Conservation (phyloP, 2,888 invertebrate genomes). For the Arctia plantaginis region DNA sequence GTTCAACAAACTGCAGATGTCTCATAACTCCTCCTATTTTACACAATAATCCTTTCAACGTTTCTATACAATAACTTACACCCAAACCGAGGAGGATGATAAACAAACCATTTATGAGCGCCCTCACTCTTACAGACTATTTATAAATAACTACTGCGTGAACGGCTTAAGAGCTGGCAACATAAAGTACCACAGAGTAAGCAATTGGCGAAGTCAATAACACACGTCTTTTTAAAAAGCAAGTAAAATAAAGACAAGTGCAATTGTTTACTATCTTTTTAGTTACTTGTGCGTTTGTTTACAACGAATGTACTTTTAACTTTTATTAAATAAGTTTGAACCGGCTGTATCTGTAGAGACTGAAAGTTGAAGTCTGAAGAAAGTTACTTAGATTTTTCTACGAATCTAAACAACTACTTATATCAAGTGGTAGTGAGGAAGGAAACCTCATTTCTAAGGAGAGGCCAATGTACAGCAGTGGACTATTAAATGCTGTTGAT, state of each 20-base stretch:
- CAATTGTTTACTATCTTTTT: constrained; percentile 21
- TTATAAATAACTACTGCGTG: constrained; percentile 44
- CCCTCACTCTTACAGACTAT: constrained; percentile 29
- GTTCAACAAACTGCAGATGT: background rate
- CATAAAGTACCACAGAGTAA: constrained; percentile 28
- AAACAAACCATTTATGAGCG: constrained; percentile 13
- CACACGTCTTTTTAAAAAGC: constrained; percentile 23
- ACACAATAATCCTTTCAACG: constrained; percentile 14
- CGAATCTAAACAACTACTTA: background rate
- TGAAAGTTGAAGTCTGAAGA: constrained; percentile 13
- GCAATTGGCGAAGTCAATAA: constrained; percentile 30
- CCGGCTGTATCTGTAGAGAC: constrained; percentile 5
- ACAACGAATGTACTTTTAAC: constrained; percentile 22
- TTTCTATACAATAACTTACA: constrained; percentile 15
- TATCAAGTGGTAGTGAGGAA: no score
- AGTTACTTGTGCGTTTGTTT: constrained; percentile 22
- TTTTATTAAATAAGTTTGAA: constrained; percentile 48
- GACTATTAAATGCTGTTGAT: no score
- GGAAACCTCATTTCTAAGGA: no score
- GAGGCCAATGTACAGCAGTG: no score
- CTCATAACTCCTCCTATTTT: background rate
- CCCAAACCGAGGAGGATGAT: constrained; percentile 15
- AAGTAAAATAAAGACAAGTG: constrained; percentile 43
- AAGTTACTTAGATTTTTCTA: background rate
- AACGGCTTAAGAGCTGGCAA: constrained; percentile 36